Evolutionary conservation across 2,113 vertebrate species (phyloP), one percentile per base, ranked within the genome.

Genomic region (Tonatia bakeri): DNA sequence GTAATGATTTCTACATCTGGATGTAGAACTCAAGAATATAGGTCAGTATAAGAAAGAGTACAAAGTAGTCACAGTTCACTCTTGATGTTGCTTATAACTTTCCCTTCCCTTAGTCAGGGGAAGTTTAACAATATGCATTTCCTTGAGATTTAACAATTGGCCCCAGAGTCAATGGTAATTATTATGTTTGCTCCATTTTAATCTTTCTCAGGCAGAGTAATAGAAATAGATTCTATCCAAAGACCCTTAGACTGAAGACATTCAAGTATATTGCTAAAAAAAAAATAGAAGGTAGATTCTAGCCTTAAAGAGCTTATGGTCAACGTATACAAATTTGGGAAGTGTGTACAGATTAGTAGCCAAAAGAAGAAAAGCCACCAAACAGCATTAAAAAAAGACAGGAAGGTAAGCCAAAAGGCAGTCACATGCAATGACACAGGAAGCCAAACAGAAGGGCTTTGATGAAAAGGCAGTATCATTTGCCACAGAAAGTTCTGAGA

Each of bases 291-390:
- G 19, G 45, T 64, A 52, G 8, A 45, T 75, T 93, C 50, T 67
- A 75, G 50, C 36, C 40, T 73, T 75, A 36, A 91, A 54, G 38
- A 70, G 7, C 5, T 89, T 87, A 76, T 47, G 38, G 17, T 90
- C 83, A 95, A 95, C 40, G 64, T 82, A 94, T 85, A 73, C 91
- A 95, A 82, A 88, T 80, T 33, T 86, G 72, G 43, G 45, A 72
- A 81, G 16, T 13, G 2, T 31, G 31, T 26, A 69, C 0, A 52
- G 15, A n/a, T 76, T 84, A 93, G 5, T 7, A 85, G 26, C 38
- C 81, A 79, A 76, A 87, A 4, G 40, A 89, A 81, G 17, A 69
- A 85, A 64, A 31, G 45, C 36, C 50, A 70, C 11, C 20, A 94
- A 64, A 45, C 3, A 87, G 17, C 54, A 83, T 47, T 45, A 50